These are phyloP conservation scores for Babylonia areolata DNA, from an alignment of 1,140 invertebrate genomes.

Conservation along the genomic window DNA sequence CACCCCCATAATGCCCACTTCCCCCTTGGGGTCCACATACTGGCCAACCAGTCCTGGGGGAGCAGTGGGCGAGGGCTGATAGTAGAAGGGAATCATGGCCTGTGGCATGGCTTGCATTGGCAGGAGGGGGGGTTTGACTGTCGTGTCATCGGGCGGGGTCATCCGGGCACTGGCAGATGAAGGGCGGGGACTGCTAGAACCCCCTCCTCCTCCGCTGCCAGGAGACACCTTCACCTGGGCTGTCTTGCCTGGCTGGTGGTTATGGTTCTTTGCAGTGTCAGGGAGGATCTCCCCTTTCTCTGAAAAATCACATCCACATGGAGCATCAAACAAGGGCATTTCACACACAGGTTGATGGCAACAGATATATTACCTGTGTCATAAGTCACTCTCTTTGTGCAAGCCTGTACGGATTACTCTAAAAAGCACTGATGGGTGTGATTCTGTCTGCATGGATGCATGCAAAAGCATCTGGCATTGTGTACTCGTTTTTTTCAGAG, in stretches of 20 bases:
- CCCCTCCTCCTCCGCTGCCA: constrained; percentile 30
- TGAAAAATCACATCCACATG: not conserved
- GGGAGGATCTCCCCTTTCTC: constrained; percentile 11
- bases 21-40: constrained; percentile 29
- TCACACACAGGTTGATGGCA: no score
- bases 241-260: constrained; percentile 23
- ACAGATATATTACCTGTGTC: no score
- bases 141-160: constrained; percentile 9
- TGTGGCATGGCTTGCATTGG: constrained; percentile 7
- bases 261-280: not conserved
- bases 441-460: not conserved
- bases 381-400: no score
- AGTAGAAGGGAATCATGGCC: constrained; percentile 21
- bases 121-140: not conserved
- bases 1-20: constrained; percentile 17
- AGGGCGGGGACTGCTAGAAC: constrained; percentile 31
- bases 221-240: constrained; percentile 31
- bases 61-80: constrained; percentile 29
- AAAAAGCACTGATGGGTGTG: no score
- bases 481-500: no score
- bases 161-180: constrained; percentile 7
- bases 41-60: constrained; percentile 31
- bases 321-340: no score
- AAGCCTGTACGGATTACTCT: no score
- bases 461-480: no score